These are phyloP conservation scores for Cartodere bifasciata DNA, from an alignment of 2,888 invertebrate genomes.

Conservation along the genomic window DNA sequence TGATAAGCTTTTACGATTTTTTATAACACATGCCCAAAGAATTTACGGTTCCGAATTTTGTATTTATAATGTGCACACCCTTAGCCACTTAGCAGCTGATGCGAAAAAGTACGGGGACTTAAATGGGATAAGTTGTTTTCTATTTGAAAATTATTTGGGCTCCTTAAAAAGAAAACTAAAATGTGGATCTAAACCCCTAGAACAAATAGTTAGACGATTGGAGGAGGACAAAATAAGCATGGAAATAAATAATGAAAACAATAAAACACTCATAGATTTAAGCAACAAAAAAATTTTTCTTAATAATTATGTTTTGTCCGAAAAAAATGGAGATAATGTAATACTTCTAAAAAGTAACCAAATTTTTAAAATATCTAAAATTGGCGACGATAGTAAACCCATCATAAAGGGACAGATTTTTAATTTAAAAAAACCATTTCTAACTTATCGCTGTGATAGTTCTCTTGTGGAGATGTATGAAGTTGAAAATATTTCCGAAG, in stretches of 20 bases:
- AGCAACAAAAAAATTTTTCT: constrained; percentile 2
- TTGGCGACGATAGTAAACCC: too few relatives aligned
- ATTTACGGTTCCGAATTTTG: constrained; percentile 11
- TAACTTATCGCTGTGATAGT: constrained; percentile 4
- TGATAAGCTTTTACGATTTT: constrained; percentile 9
- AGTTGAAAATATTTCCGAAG: not conserved
- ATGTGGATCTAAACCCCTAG: constrained; percentile 7
- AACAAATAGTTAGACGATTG: constrained; percentile 10
- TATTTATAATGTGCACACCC: constrained; percentile 9
- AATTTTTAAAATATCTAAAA: constrained; percentile 3
- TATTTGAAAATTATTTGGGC: constrained; percentile 12
- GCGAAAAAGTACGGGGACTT: constrained; percentile 10
- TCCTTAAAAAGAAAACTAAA: constrained; percentile 6
- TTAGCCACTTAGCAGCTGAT: constrained; percentile 9
- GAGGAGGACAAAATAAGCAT: constrained; percentile 5
- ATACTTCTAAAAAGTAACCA: constrained; percentile 4
- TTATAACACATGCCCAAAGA: constrained; percentile 8
- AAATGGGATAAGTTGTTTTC: constrained; percentile 11
- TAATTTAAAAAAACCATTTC: constrained; percentile 5
- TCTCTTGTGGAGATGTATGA: not conserved
- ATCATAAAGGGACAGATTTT: constrained; percentile 4
- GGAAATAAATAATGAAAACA: constrained; percentile 3
- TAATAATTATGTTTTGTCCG: constrained; percentile 2
- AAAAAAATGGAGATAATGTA: constrained; percentile 4
- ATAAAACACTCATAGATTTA: not conserved